Evolutionary conservation across 2,888 invertebrate species (phyloP).

Genomic region (Piscicola geometra): DNA sequence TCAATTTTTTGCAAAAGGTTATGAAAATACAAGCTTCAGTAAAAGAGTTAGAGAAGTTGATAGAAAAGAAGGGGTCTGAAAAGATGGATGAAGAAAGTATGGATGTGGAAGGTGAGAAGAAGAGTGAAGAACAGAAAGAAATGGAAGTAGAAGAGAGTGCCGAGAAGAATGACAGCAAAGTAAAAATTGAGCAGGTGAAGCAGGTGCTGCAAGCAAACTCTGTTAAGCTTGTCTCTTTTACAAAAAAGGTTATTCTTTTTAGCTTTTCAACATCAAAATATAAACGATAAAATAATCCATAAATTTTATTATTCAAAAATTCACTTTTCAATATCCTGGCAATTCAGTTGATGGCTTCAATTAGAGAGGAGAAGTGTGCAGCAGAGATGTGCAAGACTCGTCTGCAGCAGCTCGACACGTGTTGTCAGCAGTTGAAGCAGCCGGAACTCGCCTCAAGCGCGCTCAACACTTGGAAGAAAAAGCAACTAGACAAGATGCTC

Average conservation of each 20-base stretch:
- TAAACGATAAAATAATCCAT: not conserved
- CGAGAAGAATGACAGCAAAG: conserved; percentile 78
- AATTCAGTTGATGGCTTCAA: not conserved
- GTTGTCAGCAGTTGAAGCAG: not conserved
- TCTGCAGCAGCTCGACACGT: conserved; percentile 72
- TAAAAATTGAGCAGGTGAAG: conserved; percentile 64
- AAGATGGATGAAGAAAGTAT: not conserved
- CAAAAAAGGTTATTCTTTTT: not conserved
- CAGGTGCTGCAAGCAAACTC: not conserved
- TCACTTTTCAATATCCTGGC: not conserved
- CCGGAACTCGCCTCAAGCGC: conserved; percentile 56
- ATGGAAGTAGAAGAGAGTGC: conserved; percentile 83
- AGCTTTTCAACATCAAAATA: not conserved
- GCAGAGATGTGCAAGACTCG: conserved; percentile 85
- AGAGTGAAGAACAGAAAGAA: conserved; percentile 62
- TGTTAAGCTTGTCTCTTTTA: not conserved
- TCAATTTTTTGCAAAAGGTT: conserved; percentile 66
- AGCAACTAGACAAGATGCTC: conserved; percentile 86
- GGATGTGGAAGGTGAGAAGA: conserved; percentile 49
- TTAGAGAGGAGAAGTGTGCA: conserved; percentile 82
- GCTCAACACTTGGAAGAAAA: conserved; percentile 70
- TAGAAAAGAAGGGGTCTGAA: conserved; percentile 49
- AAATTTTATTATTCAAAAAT: not conserved
- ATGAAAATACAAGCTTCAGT: conserved; percentile 78
- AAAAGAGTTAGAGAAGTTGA: conserved; percentile 71